phyloP scores from a whole-genome alignment of 2,888 invertebrate species.

The Aquatica leii region DNA sequence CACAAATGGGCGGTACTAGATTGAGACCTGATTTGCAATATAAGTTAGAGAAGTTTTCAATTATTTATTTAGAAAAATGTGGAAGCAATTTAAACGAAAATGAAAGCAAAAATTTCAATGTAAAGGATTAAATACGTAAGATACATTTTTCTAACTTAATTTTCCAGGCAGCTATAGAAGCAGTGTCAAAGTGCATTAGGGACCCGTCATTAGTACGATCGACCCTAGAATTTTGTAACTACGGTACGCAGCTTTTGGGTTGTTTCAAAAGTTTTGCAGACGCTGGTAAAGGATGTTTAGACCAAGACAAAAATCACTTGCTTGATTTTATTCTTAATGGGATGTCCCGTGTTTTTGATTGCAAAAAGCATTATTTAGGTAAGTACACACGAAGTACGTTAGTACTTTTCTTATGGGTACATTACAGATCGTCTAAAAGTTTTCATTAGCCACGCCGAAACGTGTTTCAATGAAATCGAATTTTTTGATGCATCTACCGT shows the following conservation, averaged over 20 bases:
- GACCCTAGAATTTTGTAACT: background rate
- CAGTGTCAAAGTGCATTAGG: background rate
- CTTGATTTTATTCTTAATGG: background rate
- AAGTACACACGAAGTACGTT: too few species aligned
- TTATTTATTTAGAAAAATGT: too few species aligned
- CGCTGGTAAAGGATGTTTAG: constrained; percentile 6
- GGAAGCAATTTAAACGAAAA: too few species aligned
- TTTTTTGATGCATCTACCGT: background rate
- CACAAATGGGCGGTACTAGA: too few species aligned
- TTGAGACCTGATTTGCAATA: too few species aligned
- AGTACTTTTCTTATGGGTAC: too few species aligned
- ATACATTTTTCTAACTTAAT: background rate
- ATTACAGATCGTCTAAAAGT: background rate
- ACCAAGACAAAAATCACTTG: constrained; percentile 9
- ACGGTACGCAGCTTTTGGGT: background rate
- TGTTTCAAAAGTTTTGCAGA: background rate
- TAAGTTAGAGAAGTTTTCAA: too few species aligned
- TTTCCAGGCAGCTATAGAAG: background rate
- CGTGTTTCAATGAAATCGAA: background rate
- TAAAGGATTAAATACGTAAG: too few species aligned
- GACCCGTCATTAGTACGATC: too few species aligned
- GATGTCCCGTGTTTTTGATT: background rate
- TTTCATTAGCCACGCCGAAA: background rate
- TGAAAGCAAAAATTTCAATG: too few species aligned
- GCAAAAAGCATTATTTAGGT: background rate